phyloP scores from a whole-genome alignment of 2,113 vertebrate species.

The Oriolus oriolus region DNA sequence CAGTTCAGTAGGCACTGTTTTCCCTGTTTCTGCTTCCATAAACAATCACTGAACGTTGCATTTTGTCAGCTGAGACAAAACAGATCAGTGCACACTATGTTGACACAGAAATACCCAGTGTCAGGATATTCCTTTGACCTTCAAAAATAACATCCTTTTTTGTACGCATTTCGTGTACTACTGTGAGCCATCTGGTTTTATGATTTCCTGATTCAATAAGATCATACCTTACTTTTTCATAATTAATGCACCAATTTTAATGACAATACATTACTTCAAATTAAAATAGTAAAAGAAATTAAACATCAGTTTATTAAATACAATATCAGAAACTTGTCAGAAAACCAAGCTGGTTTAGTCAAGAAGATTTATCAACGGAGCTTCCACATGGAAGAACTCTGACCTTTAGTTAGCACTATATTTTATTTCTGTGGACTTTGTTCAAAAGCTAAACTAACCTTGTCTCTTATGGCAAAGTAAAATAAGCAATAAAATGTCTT shows the following conservation, averaged over 20 bases:
- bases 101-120: not conserved
- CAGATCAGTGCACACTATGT: rapidly evolving
- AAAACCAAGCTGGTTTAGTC: not conserved
- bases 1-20: not conserved
- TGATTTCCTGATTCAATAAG: not conserved
- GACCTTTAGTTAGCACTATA: not conserved
- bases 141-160: not conserved
- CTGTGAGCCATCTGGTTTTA: not conserved
- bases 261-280: not conserved
- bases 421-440: not conserved
- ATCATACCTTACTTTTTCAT: not conserved
- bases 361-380: not conserved
- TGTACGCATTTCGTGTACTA: not conserved
- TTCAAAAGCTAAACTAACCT: constrained; percentile 5
- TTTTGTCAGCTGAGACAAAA: not conserved
- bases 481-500: not conserved
- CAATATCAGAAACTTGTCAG: not conserved
- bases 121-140: not conserved
- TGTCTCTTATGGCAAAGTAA: not conserved
- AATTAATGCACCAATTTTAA: not conserved
- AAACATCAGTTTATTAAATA: not conserved
- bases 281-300: not conserved
- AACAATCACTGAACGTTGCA: not conserved
- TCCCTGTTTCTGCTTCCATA: not conserved
- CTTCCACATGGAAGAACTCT: not conserved